Evolutionary conservation across 1,140 invertebrate genomes (phyloP), one percentile per base, ranked within the genome.

Genomic region (Reticulitermes speratus): DNA sequence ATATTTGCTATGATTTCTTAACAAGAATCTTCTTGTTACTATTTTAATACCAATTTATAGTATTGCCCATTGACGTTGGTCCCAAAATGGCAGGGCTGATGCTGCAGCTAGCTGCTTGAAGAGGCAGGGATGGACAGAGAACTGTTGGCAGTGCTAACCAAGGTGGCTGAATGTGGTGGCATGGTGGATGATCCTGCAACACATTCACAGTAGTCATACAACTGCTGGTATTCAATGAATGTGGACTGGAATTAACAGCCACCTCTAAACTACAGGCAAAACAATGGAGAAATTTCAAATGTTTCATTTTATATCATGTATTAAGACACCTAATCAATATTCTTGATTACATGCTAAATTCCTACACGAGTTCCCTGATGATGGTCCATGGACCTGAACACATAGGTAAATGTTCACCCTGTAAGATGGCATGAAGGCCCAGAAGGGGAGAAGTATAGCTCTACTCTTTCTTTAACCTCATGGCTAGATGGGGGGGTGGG

Each of bases 81-180:
- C 83, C 83, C 83, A 84, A 52, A 52, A 52, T 52, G 45, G 45
- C n/a, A 84, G 45, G 83, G 83, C 45, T 84, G 44, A 21, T 19
- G 44, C 23, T 30, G 52, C 23, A 82, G 69, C 85, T 86, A 86
- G 85, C 85, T 86, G 85, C 69, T 86, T 44, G 85, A 86, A 32
- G 85, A 65, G 23, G 85, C 85, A 83, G 85, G 85, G 44, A 86
- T 86, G 30, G 85, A 30, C 30, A 82, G 2, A 44, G 44, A 23
- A 75, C 45, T 82, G 32, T 45, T 86, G 45, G 85, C 30, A 55
- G 82, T 45, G 69, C 9, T 38, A 25, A 32, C 65, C 59, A 86
- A 59, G 30, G n/a, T 55, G 30, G 48, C 84, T 32, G 84, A 55
- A 30, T 55, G 84, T 55, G 84, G 38, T 23, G 84, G 84, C 84